phyloP scores from a whole-genome alignment of 2,888 invertebrate species.

The Scrobipalpa costella region DNA sequence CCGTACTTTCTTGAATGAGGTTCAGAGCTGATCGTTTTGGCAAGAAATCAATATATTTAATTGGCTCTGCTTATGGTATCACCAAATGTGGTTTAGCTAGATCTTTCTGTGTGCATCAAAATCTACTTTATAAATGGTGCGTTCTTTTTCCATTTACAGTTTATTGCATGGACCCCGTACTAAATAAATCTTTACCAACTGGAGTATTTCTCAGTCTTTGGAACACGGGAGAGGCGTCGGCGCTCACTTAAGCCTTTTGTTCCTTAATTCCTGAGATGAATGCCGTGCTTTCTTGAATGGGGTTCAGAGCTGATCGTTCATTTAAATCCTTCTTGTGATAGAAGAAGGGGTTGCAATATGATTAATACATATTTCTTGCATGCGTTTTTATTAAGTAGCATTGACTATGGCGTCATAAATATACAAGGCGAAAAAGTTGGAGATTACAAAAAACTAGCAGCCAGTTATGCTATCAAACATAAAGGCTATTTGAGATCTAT shows the following conservation, averaged over 20 bases:
- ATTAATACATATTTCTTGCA: neutral
- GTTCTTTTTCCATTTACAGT: too few species aligned
- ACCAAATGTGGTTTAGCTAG: too few species aligned
- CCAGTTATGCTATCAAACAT: too few species aligned
- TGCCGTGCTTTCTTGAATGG: slow-evolving; percentile 46
- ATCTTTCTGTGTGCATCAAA: too few species aligned
- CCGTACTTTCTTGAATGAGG: slow-evolving; percentile 45
- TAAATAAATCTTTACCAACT: neutral
- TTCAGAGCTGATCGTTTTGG: slow-evolving; percentile 45
- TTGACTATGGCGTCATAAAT: too few species aligned
- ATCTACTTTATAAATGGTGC: too few species aligned
- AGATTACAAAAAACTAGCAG: too few species aligned
- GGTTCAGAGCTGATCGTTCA: slow-evolving; percentile 44
- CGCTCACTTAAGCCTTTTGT: slow-evolving; percentile 74
- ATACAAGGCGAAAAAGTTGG: too few species aligned
- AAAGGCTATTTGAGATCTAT: too few species aligned
- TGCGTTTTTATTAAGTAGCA: neutral
- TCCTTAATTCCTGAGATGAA: slow-evolving; percentile 68
- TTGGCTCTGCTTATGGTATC: too few species aligned
- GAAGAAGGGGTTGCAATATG: neutral
- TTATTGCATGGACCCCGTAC: neutral
- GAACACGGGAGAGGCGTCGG: slow-evolving; percentile 59
- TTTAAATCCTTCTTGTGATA: neutral
- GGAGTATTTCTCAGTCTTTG: slow-evolving; percentile 44
- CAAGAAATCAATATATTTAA: too few species aligned